Conservation (phyloP, 2,113 vertebrate species). For the Pseudopodoces humilis region DNA sequence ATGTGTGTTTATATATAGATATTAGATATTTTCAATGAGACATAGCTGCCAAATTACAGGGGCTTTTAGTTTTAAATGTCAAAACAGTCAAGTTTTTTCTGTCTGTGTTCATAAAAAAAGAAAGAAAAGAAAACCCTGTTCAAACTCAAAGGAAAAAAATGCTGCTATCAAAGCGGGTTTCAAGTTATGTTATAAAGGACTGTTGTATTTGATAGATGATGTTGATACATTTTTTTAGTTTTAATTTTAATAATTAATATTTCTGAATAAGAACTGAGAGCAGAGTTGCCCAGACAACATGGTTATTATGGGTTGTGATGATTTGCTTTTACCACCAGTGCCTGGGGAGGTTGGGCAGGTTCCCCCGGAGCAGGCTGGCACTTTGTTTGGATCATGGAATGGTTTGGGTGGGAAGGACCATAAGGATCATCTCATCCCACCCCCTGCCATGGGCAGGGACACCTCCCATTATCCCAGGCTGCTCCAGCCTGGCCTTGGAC, state of each 20-base stretch:
- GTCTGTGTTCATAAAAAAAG: neutral
- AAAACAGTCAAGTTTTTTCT: slow-evolving; percentile 43
- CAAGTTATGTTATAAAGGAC: neutral
- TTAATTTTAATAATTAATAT: slow-evolving; percentile 26
- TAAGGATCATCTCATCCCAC: neutral
- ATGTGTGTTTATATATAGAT: slow-evolving; percentile 32
- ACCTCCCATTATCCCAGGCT: neutral
- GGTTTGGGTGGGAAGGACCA: neutral
- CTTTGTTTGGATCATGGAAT: neutral
- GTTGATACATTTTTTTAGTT: neutral
- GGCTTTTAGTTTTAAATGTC: slow-evolving; percentile 45
- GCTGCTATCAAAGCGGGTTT: neutral
- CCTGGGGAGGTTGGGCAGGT: neutral
- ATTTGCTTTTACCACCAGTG: neutral
- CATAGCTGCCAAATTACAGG: slow-evolving; percentile 45
- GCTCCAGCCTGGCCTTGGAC: neutral
- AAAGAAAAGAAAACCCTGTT: neutral
- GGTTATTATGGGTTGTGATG: neutral
- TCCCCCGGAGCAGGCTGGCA: neutral
- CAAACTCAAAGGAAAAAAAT: slow-evolving; percentile 10
- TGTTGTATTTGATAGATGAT: neutral
- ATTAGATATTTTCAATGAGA: slow-evolving; percentile 30
- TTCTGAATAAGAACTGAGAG: neutral
- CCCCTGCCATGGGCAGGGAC: neutral
- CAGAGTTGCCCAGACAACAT: neutral